A percentile compares a stretch with the other conserved stretches of the same genome.
phyloP scores from a whole-genome alignment of 1,140 invertebrate species.

The Brachionus calyciflorus region DNA sequence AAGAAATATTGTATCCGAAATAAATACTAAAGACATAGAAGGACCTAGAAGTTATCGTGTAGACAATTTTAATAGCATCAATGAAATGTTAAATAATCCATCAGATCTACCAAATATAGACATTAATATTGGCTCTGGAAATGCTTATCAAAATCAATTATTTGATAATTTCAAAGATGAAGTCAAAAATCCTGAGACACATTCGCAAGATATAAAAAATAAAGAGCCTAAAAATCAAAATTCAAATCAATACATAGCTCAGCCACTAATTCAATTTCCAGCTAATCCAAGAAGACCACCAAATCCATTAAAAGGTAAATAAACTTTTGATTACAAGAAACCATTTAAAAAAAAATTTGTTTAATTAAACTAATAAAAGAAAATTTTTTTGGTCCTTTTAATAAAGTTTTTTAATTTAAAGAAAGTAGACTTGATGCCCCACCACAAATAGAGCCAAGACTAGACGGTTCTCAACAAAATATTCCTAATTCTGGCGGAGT shows the following conservation, averaged over 20 bases:
- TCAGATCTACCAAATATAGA: conserved; percentile 37
- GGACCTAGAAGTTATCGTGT: conserved; percentile 28
- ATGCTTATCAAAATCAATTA: conserved; percentile 38
- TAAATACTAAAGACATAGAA: conserved; percentile 39
- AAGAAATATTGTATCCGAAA: conserved; percentile 15
- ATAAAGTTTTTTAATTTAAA: background rate
- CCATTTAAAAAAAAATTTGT: background rate
- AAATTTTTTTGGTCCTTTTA: background rate
- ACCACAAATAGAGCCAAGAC: background rate
- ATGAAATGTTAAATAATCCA: conserved; percentile 27
- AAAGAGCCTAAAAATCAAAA: no score
- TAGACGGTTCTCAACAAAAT: background rate
- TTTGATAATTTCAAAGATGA: conserved; percentile 8
- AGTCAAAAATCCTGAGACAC: background rate
- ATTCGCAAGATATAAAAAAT: no score
- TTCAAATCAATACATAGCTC: conserved; percentile 17
- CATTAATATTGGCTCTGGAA: background rate
- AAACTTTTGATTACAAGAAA: no score
- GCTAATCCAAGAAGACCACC: background rate
- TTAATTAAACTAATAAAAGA: background rate
- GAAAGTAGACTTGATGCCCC: background rate
- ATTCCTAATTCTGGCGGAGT: background rate
- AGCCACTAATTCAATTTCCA: conserved; percentile 21
- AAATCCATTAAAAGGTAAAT: background rate
- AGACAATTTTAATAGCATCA: conserved; percentile 5